Evolutionary conservation across 2,797 vertebrate genomes (phyloP).

Genomic region (Lepilemur ruficaudatus): DNA sequence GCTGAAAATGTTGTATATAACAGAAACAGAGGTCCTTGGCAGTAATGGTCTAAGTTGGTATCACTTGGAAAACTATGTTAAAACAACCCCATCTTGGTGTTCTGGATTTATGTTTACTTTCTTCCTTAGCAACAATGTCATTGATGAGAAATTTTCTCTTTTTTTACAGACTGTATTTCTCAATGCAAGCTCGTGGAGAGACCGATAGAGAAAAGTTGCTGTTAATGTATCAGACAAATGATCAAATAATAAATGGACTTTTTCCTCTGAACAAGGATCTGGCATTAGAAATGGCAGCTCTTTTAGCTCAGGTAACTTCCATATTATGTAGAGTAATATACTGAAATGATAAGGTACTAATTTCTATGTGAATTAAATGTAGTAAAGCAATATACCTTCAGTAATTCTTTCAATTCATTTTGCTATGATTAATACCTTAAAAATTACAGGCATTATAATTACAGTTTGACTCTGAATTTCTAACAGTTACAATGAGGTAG

Average conservation of each 20-base stretch:
- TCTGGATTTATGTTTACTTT: neutral
- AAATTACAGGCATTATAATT: slow-evolving; percentile 7
- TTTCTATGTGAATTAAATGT: slow-evolving; percentile 9
- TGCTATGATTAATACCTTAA: slow-evolving; percentile 51
- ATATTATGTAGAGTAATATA: neutral
- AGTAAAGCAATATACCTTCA: neutral
- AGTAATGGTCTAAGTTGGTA: neutral
- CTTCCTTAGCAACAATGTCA: neutral
- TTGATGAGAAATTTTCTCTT: slow-evolving; percentile 38
- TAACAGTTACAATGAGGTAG: neutral
- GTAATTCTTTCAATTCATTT: slow-evolving; percentile 29
- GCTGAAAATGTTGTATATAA: neutral
- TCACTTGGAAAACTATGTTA: neutral
- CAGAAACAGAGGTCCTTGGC: neutral
- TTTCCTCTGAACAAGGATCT: slow-evolving; percentile 98
- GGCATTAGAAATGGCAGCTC: slow-evolving; percentile 95
- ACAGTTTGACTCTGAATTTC: neutral
- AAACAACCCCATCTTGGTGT: neutral
- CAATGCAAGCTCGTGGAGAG: slow-evolving; percentile 93
- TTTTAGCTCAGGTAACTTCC: slow-evolving; percentile 94
- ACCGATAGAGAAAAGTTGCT: slow-evolving; percentile 96
- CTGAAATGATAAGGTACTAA: neutral
- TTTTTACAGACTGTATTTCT: slow-evolving; percentile 93
- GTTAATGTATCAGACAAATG: slow-evolving; percentile 95
- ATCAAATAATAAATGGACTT: slow-evolving; percentile 93